Percentiles rank a stretch among this genome's conserved stretches.
phyloP scores from a whole-genome alignment of 1,140 invertebrate genomes.

The Octopus bimaculoides region DNA sequence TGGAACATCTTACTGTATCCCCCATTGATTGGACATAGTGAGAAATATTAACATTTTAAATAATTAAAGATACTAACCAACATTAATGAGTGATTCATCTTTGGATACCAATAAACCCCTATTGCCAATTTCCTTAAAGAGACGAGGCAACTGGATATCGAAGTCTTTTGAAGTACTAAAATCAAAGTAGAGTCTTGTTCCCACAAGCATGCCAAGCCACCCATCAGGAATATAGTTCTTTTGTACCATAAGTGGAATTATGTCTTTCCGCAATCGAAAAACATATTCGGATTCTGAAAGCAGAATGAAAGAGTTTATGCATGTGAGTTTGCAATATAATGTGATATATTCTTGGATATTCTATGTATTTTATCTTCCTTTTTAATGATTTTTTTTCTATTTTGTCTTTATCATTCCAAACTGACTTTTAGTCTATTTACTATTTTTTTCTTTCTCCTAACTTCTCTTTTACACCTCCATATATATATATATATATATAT shows the following conservation, averaged over 20 bases:
- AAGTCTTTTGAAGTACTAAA: constrained; percentile 33
- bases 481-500: no score
- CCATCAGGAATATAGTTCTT: constrained; percentile 46
- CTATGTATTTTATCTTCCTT: no score
- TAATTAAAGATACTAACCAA: no score
- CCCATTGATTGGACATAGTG: no score
- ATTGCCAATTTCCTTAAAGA: constrained; percentile 39
- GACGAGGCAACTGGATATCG: constrained; percentile 29
- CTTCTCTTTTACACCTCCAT: no score
- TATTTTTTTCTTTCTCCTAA: no score
- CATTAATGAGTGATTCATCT: neutral
- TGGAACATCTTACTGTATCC: no score
- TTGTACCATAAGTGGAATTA: constrained; percentile 46
- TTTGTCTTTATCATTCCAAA: no score
- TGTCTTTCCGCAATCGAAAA: constrained; percentile 44
- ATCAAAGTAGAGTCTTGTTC: constrained; percentile 50
- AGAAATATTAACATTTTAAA: no score
- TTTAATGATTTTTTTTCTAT: no score
- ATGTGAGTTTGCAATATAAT: neutral
- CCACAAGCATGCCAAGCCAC: constrained; percentile 53
- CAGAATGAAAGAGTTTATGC: neutral
- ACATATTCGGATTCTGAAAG: constrained; percentile 52
- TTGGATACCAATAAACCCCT: constrained; percentile 27
- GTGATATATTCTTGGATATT: neutral
- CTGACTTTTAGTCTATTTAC: no score